phyloP scores from a whole-genome alignment of 2,888 invertebrate species.

The Deilephila elpenor region DNA sequence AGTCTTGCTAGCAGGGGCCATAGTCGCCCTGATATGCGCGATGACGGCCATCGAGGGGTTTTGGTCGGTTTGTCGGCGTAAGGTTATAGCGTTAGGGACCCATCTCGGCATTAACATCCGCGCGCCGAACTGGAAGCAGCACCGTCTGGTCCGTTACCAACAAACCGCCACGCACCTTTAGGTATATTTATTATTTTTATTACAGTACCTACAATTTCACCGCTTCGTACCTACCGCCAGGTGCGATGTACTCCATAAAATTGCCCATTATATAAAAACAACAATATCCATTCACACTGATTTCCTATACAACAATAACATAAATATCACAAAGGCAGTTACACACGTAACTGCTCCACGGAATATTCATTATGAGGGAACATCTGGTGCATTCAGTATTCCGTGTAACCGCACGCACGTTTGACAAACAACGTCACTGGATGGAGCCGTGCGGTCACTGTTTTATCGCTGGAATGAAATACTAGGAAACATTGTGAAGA shows the following conservation, averaged over 20 bases:
- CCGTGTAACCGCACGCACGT: conserved; percentile 19
- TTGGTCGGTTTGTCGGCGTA: too few relatives aligned
- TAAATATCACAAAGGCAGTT: neutral
- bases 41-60: too few relatives aligned
- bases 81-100: too few relatives aligned
- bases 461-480: neutral
- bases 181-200: too few relatives aligned
- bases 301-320: neutral
- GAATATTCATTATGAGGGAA: neutral
- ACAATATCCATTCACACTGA: neutral
- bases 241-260: neutral
- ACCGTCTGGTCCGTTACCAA: too few relatives aligned
- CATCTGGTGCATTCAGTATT: conserved; percentile 26
- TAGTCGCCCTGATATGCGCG: too few relatives aligned
- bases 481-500: neutral
- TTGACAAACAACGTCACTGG: conserved; percentile 20
- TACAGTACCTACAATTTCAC: too few relatives aligned
- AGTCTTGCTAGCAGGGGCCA: too few relatives aligned
- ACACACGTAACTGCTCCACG: neutral
- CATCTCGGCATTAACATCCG: too few relatives aligned
- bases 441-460: conserved; percentile 14
- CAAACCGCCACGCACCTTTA: too few relatives aligned
- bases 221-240: neutral
- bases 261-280: neutral
- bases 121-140: too few relatives aligned